phyloP scores from a whole-genome alignment of 2,113 vertebrate species.

The Grammomys dolichurus region DNA sequence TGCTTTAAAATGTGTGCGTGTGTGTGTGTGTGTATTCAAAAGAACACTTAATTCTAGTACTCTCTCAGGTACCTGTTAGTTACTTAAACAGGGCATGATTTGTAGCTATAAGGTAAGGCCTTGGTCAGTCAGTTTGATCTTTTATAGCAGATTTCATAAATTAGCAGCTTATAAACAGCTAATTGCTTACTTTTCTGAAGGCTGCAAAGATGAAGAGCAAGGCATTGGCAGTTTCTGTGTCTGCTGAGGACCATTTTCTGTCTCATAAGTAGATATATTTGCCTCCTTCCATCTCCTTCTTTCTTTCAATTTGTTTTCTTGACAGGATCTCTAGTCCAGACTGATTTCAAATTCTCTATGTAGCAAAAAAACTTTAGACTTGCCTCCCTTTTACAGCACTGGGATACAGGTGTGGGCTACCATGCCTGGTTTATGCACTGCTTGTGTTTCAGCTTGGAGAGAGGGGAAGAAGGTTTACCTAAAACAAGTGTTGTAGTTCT shows the following conservation, averaged over 20 bases:
- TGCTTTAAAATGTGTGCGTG: too few species aligned
- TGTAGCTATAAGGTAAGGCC: neutral
- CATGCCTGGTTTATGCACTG: neutral
- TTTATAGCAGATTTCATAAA: neutral
- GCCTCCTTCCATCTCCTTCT: neutral
- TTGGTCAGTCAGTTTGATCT: neutral
- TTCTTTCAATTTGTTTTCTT: neutral
- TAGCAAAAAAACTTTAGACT: neutral
- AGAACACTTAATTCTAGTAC: constrained; percentile 1
- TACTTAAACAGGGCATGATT: constrained; percentile 21
- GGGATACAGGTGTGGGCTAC: neutral
- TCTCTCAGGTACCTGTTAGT: neutral
- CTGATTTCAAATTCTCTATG: neutral
- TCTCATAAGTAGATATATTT: neutral
- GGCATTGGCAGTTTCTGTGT: neutral
- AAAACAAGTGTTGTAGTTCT: neutral
- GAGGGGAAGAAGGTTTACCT: neutral
- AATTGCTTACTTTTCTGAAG: neutral
- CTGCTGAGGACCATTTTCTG: neutral
- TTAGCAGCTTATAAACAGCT: neutral
- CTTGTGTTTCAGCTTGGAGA: neutral
- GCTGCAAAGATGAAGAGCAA: too few species aligned
- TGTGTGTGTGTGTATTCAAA: constrained; percentile 9
- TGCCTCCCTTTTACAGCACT: neutral
- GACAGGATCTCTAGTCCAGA: neutral